Conservation (phyloP, 2,888 invertebrate genomes). For the Caenorhabditis sp. region DNA sequence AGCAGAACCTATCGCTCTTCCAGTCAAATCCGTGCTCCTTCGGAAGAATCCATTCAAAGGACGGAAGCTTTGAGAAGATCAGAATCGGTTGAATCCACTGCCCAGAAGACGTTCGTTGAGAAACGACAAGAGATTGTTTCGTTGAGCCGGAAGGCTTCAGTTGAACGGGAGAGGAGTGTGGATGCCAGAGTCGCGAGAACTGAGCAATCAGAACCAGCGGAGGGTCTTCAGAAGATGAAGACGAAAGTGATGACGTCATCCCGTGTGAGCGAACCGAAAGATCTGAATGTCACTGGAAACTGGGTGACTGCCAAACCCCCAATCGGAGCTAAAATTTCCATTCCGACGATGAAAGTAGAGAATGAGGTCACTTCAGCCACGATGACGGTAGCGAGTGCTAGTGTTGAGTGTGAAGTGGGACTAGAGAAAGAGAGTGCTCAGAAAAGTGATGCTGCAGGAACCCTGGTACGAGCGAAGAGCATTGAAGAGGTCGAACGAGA, state of each 20-base stretch:
- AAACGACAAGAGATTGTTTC: conserved; percentile 23
- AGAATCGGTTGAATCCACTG: conserved; percentile 24
- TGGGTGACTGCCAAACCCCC: conserved; percentile 39
- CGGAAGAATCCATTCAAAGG: conserved; percentile 36
- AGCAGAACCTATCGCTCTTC: conserved; percentile 42
- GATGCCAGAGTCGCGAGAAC: conserved; percentile 35
- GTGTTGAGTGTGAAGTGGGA: conserved; percentile 43
- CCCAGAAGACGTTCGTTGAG: conserved; percentile 16
- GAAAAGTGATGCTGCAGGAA: conserved; percentile 34
- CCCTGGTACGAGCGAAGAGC: conserved; percentile 46
- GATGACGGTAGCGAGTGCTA: conserved; percentile 42
- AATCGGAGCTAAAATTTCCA: conserved; percentile 22
- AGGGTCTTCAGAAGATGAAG: conserved; percentile 14
- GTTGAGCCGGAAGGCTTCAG: conserved; percentile 36
- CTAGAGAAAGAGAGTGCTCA: conserved; percentile 40
- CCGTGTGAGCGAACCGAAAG: conserved; percentile 9
- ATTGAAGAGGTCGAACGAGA: conserved; percentile 52
- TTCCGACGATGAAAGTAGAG: conserved; percentile 31
- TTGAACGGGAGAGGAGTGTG: conserved; percentile 28
- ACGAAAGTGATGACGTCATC: conserved; percentile 6
- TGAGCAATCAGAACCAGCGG: conserved; percentile 10
- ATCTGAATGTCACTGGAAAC: conserved; percentile 17
- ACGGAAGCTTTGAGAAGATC: conserved; percentile 35
- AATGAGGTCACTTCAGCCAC: conserved; percentile 46
- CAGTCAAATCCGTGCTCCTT: conserved; percentile 38